A percentile compares a stretch with the other conserved stretches of the same genome.
Conservation (phyloP, 2,888 invertebrate genomes). For the Phalera bucephala region DNA sequence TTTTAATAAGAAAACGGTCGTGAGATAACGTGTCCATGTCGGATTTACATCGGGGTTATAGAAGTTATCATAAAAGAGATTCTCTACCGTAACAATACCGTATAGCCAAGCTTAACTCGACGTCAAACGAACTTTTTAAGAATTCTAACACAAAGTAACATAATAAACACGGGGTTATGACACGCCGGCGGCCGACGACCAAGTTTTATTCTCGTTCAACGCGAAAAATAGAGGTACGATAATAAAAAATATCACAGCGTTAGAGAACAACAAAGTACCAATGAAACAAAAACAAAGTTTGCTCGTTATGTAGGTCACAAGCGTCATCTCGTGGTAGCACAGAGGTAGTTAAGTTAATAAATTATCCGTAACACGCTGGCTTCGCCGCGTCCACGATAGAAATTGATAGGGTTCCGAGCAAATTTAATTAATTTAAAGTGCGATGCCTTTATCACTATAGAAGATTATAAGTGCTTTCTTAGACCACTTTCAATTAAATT, state of each 20-base stretch:
- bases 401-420: constrained; percentile 47
- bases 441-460: constrained; percentile 24
- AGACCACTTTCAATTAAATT: constrained; percentile 28
- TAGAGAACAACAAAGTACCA: constrained; percentile 33
- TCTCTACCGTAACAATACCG: constrained; percentile 20
- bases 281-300: constrained; percentile 31
- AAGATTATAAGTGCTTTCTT: neutral
- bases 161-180: constrained; percentile 19
- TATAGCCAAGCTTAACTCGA: constrained; percentile 14
- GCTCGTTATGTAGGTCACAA: constrained; percentile 41
- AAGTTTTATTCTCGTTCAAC: constrained; percentile 25
- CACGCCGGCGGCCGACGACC: constrained; percentile 8
- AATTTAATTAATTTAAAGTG: constrained; percentile 49
- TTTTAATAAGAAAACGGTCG: constrained; percentile 32
- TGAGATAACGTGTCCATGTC: constrained; percentile 58
- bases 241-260: constrained; percentile 33
- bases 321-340: constrained; percentile 40
- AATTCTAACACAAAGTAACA: constrained; percentile 30
- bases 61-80: constrained; percentile 24
- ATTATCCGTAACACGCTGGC: constrained; percentile 39
- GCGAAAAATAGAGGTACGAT: constrained; percentile 31
- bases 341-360: constrained; percentile 44
- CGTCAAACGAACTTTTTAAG: constrained; percentile 26
- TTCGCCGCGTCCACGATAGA: constrained; percentile 26
- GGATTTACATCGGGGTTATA: constrained; percentile 59